Evolutionary conservation across 1,140 invertebrate species (phyloP), one percentile per base, ranked within the genome.

Genomic region (Mamestra configurata): DNA sequence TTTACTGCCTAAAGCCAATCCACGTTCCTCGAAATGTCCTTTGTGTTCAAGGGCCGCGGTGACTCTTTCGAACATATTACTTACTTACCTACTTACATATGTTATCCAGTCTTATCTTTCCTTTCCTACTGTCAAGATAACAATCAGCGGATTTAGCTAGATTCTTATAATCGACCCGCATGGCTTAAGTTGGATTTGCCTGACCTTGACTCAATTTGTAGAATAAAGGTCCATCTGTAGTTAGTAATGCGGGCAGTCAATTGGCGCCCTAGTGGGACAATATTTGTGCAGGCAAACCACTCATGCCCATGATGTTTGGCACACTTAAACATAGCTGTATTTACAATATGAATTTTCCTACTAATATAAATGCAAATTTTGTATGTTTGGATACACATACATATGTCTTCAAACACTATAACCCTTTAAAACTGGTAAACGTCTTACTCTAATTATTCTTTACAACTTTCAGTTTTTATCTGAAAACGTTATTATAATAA

Each of bases 181-280:
- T 8, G n/a, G 49, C 49, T 51, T 51, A 51, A 11, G 20, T 55
- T 57, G 22, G 20, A 0, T 22, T 27, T 22, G 51, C 20, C 20
- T 53, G 35, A 40, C 61, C 61, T 66, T 66, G 61, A 40, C 35
- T 55, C 1, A 11, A 55, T 37, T 64, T 20, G 6, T 66, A 18
- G 4, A 40, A 18, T 22, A 66, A 40, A 66, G 31, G n/a, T 66
- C n/a, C 4, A 10, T 22, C 18, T 66, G n/a, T 64, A 18, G 27
- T 1, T 35, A 1, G 3, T 40, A 22, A 13, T 66, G 18, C 13
- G 27, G n/a, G 59, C n/a, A 4, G 7, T 66, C 35, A 18, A 66
- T 66, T 66, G 61, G 61, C 61, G 61, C 61, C 35, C 61, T 22
- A 66, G 35, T 66, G 61, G 35, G 61, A 4, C 61, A 40, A 66